These are phyloP conservation scores for Drosophila anomalipes DNA, from an alignment of 2,888 invertebrate genomes.

Conservation along the genomic window DNA sequence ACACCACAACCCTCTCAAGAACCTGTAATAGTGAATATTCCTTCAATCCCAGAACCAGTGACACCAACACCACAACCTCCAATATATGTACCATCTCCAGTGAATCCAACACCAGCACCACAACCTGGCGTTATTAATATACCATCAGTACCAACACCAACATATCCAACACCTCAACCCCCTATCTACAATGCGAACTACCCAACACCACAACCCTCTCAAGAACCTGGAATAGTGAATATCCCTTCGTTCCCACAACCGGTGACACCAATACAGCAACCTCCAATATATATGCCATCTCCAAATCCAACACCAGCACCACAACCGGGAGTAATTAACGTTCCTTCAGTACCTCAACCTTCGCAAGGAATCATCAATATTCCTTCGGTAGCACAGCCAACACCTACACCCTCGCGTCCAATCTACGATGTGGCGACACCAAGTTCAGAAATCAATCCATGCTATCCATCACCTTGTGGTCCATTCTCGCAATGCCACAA, in stretches of 20 bases:
- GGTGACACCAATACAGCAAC: neutral
- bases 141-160: slow-evolving; percentile 55
- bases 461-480: slow-evolving; percentile 89
- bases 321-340: slow-evolving; percentile 20
- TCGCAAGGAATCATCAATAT: slow-evolving; percentile 48
- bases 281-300: too few relatives aligned
- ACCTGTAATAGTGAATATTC: slow-evolving; percentile 45
- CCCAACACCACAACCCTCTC: slow-evolving; percentile 13
- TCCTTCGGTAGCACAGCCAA: slow-evolving; percentile 38
- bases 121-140: slow-evolving; percentile 41
- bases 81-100: slow-evolving; percentile 15
- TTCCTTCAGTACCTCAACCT: slow-evolving; percentile 31
- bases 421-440: slow-evolving; percentile 48
- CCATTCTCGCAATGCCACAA: slow-evolving; percentile 89
- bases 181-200: slow-evolving; percentile 52
- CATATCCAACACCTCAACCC: slow-evolving; percentile 38
- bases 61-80: slow-evolving; percentile 27
- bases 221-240: slow-evolving; percentile 33
- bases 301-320: neutral
- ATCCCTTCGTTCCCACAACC: slow-evolving; percentile 35
- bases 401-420: slow-evolving; percentile 29
- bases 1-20: slow-evolving; percentile 4
- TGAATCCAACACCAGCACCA: slow-evolving; percentile 9
- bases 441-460: slow-evolving; percentile 84
- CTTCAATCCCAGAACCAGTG: slow-evolving; percentile 21